Base-by-base conservation (phyloP, 2,113 vertebrate genomes). In the Talpa occidentalis region DNA sequence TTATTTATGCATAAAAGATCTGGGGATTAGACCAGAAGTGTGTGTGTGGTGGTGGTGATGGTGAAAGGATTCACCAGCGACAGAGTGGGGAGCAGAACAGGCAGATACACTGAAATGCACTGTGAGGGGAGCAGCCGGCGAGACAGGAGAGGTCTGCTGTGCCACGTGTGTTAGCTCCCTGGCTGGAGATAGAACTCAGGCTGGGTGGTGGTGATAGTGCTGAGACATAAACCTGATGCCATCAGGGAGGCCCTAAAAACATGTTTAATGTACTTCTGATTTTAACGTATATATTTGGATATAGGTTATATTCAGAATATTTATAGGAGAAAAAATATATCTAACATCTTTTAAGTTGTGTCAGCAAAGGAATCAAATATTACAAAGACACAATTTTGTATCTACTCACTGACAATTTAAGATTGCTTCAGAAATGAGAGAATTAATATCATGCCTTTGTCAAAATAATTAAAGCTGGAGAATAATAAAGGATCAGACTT, bases 391-490 rank as follows among this genome's bases (percentile, higher is more conserved):
- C 88, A 78, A 47, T 47, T 94, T 84, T 72, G 11, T 73, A 40
- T 49, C 40, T 82, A 62, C 35, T 92, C 54, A 54, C 32, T 66
- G 67, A 67, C 72, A 72, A 74, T 76, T 90, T 88, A 82, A 78
- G 73, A 94, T 28, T 82, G 40, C 14, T 94, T 78, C 10, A 54
- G 69, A 24, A 73, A 86, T 85, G 47, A 78, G 6, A 91, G 42
- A 35, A 86, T 82, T 86, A 82, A 85, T 74, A 79, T 64, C 6
- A 78, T 69, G n/a, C 35, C 19, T 86, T 69, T 77, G 42, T 94
- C 11, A 44, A 96, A 86, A 89, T 86, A 96, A 81, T 86, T 86
- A 94, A 70, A 93, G 42, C 12, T n/a, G 6, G 47, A 92, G 91
- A 85, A 84, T 77, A 93, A 69, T 52, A n/a, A 88, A 88, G 59